phyloP scores from a whole-genome alignment of 2,888 invertebrate genomes.

The Zeuzera pyrina region DNA sequence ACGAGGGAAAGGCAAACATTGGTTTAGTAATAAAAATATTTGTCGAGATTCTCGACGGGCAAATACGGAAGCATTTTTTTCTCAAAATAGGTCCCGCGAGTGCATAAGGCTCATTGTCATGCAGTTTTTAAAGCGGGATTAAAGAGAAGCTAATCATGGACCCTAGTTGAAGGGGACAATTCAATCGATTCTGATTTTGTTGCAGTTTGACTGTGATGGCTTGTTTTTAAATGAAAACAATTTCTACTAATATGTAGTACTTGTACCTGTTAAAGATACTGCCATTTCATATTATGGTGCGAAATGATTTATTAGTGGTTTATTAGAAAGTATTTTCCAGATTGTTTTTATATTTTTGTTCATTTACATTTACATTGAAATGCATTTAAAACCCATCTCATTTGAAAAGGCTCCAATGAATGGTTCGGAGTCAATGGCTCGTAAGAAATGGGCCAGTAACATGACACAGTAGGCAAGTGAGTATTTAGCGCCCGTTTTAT shows the following conservation, averaged over 20 bases:
- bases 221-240: slow-evolving; percentile 6
- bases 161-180: slow-evolving; percentile 28
- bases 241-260: too few species aligned
- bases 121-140: slow-evolving; percentile 63
- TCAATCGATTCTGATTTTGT: slow-evolving; percentile 23
- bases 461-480: slow-evolving; percentile 48
- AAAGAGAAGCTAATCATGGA: slow-evolving; percentile 57
- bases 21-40: slow-evolving; percentile 70
- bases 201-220: slow-evolving; percentile 2
- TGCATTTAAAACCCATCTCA: slow-evolving; percentile 54
- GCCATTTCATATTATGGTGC: too few species aligned
- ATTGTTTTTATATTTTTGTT: slow-evolving; percentile 43
- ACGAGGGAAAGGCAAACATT: slow-evolving; percentile 63
- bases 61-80: slow-evolving; percentile 47
- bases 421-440: slow-evolving; percentile 64
- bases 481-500: slow-evolving; percentile 37
- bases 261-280: too few species aligned
- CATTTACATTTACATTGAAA: slow-evolving; percentile 50
- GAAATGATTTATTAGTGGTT: too few species aligned
- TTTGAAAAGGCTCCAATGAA: slow-evolving; percentile 65
- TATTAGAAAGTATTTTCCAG: too few species aligned
- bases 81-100: slow-evolving; percentile 39
- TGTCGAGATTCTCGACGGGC: slow-evolving; percentile 51
- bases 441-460: slow-evolving; percentile 65
- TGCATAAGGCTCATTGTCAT: slow-evolving; percentile 51